phyloP scores from a whole-genome alignment of 2,113 vertebrate species.

The Xiphophorus couchianus region DNA sequence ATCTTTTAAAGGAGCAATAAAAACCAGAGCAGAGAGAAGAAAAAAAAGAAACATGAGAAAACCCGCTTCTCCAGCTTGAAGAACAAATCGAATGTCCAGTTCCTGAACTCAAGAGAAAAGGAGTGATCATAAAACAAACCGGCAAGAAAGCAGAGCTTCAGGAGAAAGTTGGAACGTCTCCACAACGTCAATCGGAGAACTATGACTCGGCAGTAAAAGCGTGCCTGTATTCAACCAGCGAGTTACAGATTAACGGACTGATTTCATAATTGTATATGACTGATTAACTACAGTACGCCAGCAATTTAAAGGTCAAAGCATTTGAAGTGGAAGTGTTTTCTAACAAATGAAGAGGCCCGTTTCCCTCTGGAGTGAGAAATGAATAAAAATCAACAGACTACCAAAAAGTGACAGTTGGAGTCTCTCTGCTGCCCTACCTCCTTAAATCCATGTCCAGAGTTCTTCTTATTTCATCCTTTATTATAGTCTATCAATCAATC shows the following conservation, averaged over 20 bases:
- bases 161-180: background rate
- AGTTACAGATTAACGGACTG: constrained; percentile 36
- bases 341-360: background rate
- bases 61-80: background rate
- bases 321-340: background rate
- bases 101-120: background rate
- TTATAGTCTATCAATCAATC: no score
- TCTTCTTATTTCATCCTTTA: no score
- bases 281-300: no score
- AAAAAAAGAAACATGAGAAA: background rate
- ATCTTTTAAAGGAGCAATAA: constrained; percentile 49
- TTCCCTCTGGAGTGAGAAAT: background rate
- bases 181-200: background rate
- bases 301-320: background rate
- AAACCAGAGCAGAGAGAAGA: background rate
- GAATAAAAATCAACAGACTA: no score
- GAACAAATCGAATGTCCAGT: background rate
- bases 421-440: no score
- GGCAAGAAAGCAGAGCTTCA: background rate
- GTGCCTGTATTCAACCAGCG: background rate
- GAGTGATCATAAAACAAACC: background rate
- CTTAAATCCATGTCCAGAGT: no score
- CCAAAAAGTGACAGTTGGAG: no score
- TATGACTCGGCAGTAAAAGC: background rate
- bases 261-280: background rate